phyloP scores from a whole-genome alignment of 2,797 vertebrate genomes.

The Melanotaenia pygmaea region DNA sequence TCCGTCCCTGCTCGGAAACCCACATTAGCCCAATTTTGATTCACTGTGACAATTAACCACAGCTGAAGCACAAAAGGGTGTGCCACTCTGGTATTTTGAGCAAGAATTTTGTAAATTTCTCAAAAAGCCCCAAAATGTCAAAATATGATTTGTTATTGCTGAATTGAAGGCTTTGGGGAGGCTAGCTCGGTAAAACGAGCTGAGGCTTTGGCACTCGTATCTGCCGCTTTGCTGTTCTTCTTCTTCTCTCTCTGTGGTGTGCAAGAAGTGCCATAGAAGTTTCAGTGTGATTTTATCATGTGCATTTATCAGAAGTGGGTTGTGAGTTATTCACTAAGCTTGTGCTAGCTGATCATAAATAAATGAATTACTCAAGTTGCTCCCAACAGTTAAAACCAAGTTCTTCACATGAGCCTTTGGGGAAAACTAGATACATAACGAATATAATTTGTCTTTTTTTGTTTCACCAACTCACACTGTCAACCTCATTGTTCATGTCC shows the following conservation, averaged over 20 bases:
- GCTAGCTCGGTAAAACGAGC: slow-evolving; percentile 23
- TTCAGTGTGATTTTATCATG: slow-evolving; percentile 23
- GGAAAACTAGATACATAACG: too few relatives aligned
- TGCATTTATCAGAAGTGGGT: slow-evolving; percentile 8
- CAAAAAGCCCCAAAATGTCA: slow-evolving; percentile 54
- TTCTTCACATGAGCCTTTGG: not conserved
- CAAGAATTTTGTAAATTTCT: slow-evolving; percentile 56
- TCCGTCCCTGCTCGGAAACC: slow-evolving; percentile 49
- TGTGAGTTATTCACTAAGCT: not conserved
- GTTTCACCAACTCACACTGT: not conserved
- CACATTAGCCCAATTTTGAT: slow-evolving; percentile 65
- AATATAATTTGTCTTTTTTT: not conserved
- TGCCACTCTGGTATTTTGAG: slow-evolving; percentile 53
- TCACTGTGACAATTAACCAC: slow-evolving; percentile 69
- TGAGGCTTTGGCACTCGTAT: slow-evolving; percentile 54
- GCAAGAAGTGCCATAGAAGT: slow-evolving; percentile 22
- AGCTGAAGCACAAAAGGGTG: slow-evolving; percentile 49
- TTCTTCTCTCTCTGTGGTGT: slow-evolving; percentile 13
- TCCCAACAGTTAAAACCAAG: not conserved
- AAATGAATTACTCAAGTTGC: not conserved
- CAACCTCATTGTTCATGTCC: not conserved
- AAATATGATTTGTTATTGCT: slow-evolving; percentile 64
- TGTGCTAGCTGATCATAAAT: not conserved
- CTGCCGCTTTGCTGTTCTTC: slow-evolving; percentile 28
- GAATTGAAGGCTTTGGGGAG: slow-evolving; percentile 30